phyloP scores from a whole-genome alignment of 2,888 invertebrate genomes.

The Drosophila recens region DNA sequence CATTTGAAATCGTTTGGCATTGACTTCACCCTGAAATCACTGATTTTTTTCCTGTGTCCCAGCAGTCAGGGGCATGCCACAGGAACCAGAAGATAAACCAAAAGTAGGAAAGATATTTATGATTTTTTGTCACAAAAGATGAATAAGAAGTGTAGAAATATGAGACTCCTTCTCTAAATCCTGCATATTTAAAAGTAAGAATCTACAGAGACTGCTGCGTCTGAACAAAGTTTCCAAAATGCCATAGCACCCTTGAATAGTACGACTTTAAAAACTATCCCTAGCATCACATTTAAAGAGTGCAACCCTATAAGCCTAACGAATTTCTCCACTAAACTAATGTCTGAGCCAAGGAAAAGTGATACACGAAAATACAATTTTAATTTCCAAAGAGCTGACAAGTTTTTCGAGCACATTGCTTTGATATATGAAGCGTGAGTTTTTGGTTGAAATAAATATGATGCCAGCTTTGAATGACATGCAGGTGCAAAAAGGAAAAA shows the following conservation, averaged over 20 bases:
- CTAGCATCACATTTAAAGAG: slow-evolving; percentile 1
- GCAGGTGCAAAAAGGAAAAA: slow-evolving; percentile 8
- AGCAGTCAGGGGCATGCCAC: no score
- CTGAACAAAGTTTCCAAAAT: background rate
- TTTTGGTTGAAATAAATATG: slow-evolving; percentile 50
- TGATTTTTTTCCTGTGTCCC: no score
- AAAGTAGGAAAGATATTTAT: background rate
- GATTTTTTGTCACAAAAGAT: background rate
- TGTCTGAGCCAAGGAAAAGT: background rate
- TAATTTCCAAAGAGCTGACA: slow-evolving; percentile 9
- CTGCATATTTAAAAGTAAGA: no score
- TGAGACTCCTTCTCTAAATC: no score
- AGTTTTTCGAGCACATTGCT: slow-evolving; percentile 29
- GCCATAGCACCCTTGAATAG: no score
- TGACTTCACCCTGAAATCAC: no score
- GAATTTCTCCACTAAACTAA: background rate
- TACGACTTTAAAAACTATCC: background rate
- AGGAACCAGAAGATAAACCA: background rate
- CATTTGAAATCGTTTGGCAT: no score
- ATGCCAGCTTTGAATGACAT: slow-evolving; percentile 42
- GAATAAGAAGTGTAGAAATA: no score
- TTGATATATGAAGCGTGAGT: slow-evolving; percentile 72
- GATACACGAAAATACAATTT: slow-evolving; percentile 17
- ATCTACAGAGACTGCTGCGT: no score
- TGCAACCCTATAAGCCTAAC: background rate